These are phyloP conservation scores for Drosophila lowei DNA, from an alignment of 1,140 invertebrate genomes.

Conservation along the genomic window DNA sequence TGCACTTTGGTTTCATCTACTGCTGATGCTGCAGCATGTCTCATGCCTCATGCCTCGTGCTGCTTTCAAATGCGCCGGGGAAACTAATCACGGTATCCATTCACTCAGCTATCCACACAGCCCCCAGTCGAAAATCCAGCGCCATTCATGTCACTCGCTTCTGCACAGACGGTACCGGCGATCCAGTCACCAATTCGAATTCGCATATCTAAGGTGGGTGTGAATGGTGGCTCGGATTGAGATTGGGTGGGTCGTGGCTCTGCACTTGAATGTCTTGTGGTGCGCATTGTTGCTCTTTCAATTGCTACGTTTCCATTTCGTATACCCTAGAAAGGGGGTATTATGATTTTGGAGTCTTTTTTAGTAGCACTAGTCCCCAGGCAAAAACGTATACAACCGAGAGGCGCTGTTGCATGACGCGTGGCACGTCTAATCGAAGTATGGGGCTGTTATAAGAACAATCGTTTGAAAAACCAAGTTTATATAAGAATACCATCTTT, in stretches of 20 bases:
- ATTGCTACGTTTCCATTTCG: slow-evolving; percentile 57
- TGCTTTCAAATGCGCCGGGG: slow-evolving; percentile 18
- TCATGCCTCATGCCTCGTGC: neutral
- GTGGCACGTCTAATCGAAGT: no score
- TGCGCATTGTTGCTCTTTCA: slow-evolving; percentile 76
- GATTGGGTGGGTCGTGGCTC: slow-evolving; percentile 11
- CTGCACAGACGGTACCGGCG: neutral
- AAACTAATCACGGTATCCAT: slow-evolving; percentile 70
- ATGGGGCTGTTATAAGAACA: no score
- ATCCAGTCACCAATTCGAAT: slow-evolving; percentile 59
- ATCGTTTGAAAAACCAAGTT: no score
- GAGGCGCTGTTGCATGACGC: no score
- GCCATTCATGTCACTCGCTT: slow-evolving; percentile 59
- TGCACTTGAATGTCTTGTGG: slow-evolving; percentile 75
- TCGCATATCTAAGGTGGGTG: slow-evolving; percentile 48
- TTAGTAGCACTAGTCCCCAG: no score
- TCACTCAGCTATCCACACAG: slow-evolving; percentile 21
- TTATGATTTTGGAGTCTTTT: no score
- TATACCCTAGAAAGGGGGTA: no score
- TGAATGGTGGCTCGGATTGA: neutral
- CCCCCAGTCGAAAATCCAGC: slow-evolving; percentile 22
- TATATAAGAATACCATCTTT: no score
- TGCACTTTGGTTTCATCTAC: slow-evolving; percentile 71
- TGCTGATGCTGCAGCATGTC: slow-evolving; percentile 40
- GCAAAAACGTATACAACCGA: no score